phyloP scores from a whole-genome alignment of 1,140 invertebrate species.

The Trichonephila inaurata region DNA sequence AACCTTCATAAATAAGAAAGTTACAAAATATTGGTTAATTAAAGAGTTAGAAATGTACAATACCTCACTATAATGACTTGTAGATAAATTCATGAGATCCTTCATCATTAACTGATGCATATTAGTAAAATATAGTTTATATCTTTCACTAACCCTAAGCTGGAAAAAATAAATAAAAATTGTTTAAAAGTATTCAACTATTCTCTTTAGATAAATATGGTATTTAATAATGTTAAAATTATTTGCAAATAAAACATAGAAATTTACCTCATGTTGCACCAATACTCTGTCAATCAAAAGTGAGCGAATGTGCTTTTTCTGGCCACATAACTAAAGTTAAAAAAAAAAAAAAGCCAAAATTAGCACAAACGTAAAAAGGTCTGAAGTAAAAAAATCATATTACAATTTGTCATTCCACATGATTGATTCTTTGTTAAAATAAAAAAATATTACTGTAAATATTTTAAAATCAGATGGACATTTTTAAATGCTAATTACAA shows the following conservation, averaged over 20 bases:
- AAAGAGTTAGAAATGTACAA: constrained; percentile 70
- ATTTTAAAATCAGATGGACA: no score
- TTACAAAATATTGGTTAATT: no score
- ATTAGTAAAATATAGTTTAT: constrained; percentile 79
- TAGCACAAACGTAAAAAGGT: background rate
- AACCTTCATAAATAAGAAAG: no score
- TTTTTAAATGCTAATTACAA: no score
- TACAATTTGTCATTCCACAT: no score
- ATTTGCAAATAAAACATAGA: background rate
- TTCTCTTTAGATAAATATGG: background rate
- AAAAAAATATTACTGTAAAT: no score
- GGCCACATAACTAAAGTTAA: constrained; percentile 81
- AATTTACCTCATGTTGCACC: constrained; percentile 85
- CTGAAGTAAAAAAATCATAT: no score
- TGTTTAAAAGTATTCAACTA: background rate
- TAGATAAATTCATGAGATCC: constrained; percentile 85
- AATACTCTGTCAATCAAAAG: constrained; percentile 85
- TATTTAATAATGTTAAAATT: no score
- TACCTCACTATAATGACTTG: constrained; percentile 87
- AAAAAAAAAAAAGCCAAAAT: background rate
- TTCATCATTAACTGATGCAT: constrained; percentile 85
- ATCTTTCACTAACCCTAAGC: constrained; percentile 80
- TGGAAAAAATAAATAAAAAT: constrained; percentile 77
- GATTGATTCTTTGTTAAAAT: no score
- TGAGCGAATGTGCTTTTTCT: constrained; percentile 85